phyloP scores from a whole-genome alignment of 2,113 vertebrate genomes.

The Macaca mulatta region DNA sequence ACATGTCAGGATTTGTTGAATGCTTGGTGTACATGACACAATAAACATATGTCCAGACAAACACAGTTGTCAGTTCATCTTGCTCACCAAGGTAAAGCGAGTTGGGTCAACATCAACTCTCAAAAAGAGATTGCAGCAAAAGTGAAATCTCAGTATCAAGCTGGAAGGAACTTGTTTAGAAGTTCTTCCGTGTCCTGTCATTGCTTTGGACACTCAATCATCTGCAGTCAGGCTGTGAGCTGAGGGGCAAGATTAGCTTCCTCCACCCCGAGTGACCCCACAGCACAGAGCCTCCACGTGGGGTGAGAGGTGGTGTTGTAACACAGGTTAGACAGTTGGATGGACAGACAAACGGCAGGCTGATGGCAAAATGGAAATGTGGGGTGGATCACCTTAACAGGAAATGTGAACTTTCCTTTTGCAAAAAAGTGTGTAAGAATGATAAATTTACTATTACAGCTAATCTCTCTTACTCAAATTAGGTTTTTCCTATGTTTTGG shows the following conservation, averaged over 20 bases:
- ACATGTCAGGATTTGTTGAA: rapidly evolving
- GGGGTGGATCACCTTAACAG: neutral
- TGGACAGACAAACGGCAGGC: rapidly evolving
- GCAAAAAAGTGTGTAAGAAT: neutral
- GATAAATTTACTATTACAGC: too few species aligned
- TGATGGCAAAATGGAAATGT: neutral
- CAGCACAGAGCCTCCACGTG: neutral
- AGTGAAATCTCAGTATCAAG: neutral
- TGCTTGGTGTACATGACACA: rapidly evolving
- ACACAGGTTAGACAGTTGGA: rapidly evolving
- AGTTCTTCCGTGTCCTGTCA: neutral
- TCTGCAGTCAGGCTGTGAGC: neutral
- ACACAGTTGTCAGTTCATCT: neutral
- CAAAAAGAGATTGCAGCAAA: neutral
- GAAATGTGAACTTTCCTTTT: neutral
- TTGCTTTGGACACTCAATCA: neutral
- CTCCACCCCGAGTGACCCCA: neutral
- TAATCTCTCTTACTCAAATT: neutral
- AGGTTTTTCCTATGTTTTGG: neutral
- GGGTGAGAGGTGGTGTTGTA: neutral
- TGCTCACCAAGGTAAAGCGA: neutral
- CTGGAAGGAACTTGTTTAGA: neutral
- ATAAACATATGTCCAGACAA: rapidly evolving
- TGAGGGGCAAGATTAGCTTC: neutral
- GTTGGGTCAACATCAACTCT: neutral